phyloP scores from a whole-genome alignment of 2,888 invertebrate genomes.

The Chrysotoxum bicinctum region DNA sequence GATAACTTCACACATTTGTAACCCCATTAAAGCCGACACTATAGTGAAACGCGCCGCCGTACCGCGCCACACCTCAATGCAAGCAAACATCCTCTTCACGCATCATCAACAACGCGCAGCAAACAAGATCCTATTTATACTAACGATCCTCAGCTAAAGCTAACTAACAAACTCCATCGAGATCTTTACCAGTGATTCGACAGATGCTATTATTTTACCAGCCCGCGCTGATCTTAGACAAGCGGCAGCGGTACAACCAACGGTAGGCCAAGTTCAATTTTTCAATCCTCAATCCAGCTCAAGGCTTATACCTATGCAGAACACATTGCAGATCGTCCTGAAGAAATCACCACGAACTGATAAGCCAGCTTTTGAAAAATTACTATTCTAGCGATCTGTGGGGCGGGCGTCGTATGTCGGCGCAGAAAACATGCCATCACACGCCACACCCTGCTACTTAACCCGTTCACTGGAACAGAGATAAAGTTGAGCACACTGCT shows the following conservation, averaged over 20 bases:
- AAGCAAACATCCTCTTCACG: slow-evolving; percentile 49
- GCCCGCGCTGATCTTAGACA: slow-evolving; percentile 20
- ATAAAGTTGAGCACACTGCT: slow-evolving; percentile 46
- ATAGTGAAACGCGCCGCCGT: not conserved
- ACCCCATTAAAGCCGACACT: slow-evolving; percentile 62
- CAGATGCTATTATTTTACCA: slow-evolving; percentile 36
- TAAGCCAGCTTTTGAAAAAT: slow-evolving; percentile 66
- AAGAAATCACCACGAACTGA: slow-evolving; percentile 52
- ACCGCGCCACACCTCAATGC: slow-evolving; percentile 5
- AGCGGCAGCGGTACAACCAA: slow-evolving; percentile 19
- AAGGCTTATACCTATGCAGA: not conserved
- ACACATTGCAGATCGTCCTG: slow-evolving; percentile 29
- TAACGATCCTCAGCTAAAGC: slow-evolving; percentile 41
- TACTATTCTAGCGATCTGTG: slow-evolving; percentile 23
- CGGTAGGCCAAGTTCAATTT: slow-evolving; percentile 71
- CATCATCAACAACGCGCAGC: slow-evolving; percentile 45
- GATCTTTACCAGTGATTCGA: slow-evolving; percentile 61
- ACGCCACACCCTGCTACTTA: slow-evolving; percentile 63
- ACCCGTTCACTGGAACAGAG: slow-evolving; percentile 48
- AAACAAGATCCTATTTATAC: slow-evolving; percentile 66
- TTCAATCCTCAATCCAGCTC: slow-evolving; percentile 46
- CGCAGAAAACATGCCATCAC: slow-evolving; percentile 16
- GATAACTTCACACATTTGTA: slow-evolving; percentile 68
- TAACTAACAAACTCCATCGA: slow-evolving; percentile 29
- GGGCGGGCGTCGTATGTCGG: slow-evolving; percentile 18